Evolutionary conservation across 2,888 invertebrate genomes (phyloP).

Genomic region (Aleiodes leptofemur): DNA sequence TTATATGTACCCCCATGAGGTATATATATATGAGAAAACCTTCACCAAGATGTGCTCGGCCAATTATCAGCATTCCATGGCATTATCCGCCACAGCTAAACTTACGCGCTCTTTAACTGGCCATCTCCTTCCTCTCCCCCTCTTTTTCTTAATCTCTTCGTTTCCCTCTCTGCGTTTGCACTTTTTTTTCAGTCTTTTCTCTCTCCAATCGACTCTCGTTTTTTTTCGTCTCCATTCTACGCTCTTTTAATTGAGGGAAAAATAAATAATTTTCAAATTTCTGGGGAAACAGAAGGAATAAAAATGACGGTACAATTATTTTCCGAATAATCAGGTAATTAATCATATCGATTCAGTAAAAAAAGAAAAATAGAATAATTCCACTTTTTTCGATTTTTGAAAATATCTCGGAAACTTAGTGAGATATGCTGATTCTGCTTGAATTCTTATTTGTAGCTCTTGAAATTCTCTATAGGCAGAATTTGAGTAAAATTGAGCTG

Average conservation of each 20-base stretch:
- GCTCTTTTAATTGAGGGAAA: slow-evolving; percentile 23
- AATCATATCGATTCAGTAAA: too few relatives aligned
- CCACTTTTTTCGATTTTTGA: too few relatives aligned
- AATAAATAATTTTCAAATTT: too few relatives aligned
- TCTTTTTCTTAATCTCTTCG: slow-evolving; percentile 20
- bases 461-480: too few relatives aligned
- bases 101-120: slow-evolving; percentile 47
- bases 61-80: slow-evolving; percentile 72
- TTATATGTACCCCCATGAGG: slow-evolving; percentile 32
- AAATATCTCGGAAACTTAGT: too few relatives aligned
- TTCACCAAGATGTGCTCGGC: slow-evolving; percentile 52
- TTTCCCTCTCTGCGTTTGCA: slow-evolving; percentile 17
- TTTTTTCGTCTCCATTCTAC: neutral
- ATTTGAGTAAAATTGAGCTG: too few relatives aligned
- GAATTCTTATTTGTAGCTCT: too few relatives aligned
- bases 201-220: neutral
- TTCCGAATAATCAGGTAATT: too few relatives aligned
- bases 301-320: too few relatives aligned
- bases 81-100: slow-evolving; percentile 60
- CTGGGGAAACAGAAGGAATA: too few relatives aligned
- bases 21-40: slow-evolving; percentile 25
- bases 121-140: slow-evolving; percentile 39
- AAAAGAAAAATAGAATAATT: too few relatives aligned
- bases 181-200: neutral
- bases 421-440: too few relatives aligned